These are phyloP conservation scores for Acrocyrtus sp. DNA, from an alignment of 2,888 invertebrate species.

Conservation along the genomic window DNA sequence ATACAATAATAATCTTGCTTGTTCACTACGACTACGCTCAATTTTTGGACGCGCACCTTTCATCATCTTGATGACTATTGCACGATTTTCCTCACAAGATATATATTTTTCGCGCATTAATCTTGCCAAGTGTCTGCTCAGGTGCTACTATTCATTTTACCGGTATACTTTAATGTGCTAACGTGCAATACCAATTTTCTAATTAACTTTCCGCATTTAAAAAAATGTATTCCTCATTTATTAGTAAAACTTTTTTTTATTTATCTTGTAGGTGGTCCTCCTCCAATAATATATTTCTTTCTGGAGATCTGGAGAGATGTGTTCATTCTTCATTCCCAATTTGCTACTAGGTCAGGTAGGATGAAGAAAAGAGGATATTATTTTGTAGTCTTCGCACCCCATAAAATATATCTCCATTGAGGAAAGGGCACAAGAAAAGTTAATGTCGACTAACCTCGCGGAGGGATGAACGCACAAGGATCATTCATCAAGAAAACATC, in stretches of 20 bases:
- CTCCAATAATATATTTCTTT: background rate
- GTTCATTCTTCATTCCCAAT: background rate
- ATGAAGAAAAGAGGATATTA: too few species aligned
- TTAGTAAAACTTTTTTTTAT: too few species aligned
- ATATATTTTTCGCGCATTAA: background rate
- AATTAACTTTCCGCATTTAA: background rate
- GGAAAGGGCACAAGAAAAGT: background rate
- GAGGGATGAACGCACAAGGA: background rate
- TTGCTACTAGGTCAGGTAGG: background rate
- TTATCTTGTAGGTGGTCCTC: background rate
- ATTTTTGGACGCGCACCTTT: background rate
- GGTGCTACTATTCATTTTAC: background rate
- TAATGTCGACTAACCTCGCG: background rate
- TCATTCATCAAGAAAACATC: slow-evolving; percentile 42
- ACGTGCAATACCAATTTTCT: too few species aligned
- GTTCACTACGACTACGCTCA: background rate
- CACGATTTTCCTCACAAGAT: background rate
- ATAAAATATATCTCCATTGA: slow-evolving; percentile 17
- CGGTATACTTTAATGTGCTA: background rate
- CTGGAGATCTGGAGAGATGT: background rate
- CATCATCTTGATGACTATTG: background rate
- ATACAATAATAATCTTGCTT: background rate
- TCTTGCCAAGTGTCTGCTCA: background rate
- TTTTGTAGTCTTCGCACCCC: slow-evolving; percentile 35
- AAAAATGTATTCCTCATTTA: too few species aligned